Evolutionary conservation across 2,113 vertebrate genomes (phyloP).

Genomic region (Naja naja): DNA sequence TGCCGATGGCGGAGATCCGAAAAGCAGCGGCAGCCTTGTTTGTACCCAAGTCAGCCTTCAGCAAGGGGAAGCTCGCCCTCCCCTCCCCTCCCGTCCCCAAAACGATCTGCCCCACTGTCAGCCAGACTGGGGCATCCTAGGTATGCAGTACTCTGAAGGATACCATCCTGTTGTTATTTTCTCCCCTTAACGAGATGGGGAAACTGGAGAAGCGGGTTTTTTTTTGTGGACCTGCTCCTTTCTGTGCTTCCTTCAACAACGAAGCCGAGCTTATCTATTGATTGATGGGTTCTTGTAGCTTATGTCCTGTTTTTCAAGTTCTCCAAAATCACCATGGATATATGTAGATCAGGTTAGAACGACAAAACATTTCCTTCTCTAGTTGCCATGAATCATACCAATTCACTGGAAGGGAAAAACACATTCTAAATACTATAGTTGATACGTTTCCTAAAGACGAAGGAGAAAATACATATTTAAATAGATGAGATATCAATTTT

Average conservation of each 20-base stretch:
- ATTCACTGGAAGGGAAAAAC: not conserved
- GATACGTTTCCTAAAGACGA: too few relatives aligned
- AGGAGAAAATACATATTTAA: not conserved
- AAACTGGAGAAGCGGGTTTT: not conserved
- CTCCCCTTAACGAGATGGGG: not conserved
- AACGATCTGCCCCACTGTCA: not conserved
- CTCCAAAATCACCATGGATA: not conserved
- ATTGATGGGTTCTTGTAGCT: not conserved
- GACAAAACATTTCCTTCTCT: not conserved
- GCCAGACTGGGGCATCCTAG: not conserved
- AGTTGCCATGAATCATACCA: not conserved
- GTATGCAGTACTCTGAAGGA: not conserved
- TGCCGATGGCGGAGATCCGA: not conserved
- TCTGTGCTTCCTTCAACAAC: not conserved
- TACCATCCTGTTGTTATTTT: not conserved
- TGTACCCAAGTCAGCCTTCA: not conserved
- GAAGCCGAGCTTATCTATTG: not conserved
- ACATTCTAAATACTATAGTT: too few relatives aligned
- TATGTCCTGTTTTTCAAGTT: not conserved
- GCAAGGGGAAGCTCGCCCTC: not conserved
- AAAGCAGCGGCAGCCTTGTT: not conserved
- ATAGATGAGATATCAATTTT: not conserved
- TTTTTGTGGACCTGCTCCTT: not conserved
- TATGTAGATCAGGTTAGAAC: not conserved
- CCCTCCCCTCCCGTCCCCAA: not conserved